phyloP scores from a whole-genome alignment of 2,797 vertebrate genomes.

The Lepilemur ruficaudatus region DNA sequence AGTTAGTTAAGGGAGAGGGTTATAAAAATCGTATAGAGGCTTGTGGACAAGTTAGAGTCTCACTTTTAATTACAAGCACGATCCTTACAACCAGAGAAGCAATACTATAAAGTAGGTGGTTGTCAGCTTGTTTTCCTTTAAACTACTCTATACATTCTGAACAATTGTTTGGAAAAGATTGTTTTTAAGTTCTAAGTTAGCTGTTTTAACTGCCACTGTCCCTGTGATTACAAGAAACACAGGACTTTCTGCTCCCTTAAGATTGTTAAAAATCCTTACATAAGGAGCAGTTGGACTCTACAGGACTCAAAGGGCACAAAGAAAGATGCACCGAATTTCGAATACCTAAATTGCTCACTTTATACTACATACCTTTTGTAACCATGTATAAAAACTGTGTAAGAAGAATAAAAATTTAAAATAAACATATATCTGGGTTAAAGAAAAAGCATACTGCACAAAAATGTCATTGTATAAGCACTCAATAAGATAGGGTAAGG shows the following conservation, averaged over 20 bases:
- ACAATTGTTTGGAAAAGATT: not conserved
- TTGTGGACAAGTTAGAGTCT: not conserved
- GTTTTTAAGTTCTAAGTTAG: not conserved
- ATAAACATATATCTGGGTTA: not conserved
- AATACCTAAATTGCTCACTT: not conserved
- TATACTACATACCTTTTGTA: not conserved
- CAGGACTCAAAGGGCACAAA: not conserved
- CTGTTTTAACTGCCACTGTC: not conserved
- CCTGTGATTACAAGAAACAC: not conserved
- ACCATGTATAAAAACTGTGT: not conserved
- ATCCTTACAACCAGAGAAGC: not conserved
- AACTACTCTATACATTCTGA: not conserved
- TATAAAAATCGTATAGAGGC: not conserved
- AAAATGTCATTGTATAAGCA: slow-evolving; percentile 37
- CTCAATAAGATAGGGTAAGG: not conserved
- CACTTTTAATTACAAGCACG: not conserved
- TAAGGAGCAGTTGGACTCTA: not conserved
- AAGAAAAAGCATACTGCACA: not conserved
- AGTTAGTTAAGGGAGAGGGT: not conserved
- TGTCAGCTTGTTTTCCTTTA: not conserved
- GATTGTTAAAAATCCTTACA: not conserved
- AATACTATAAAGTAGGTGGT: not conserved
- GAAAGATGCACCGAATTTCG: not conserved
- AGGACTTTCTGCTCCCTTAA: not conserved
- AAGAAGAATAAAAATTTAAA: slow-evolving; percentile 23